Evolutionary conservation across 2,888 invertebrate species (phyloP), one percentile per base, ranked within the genome.

Genomic region (Yponomeuta sedellus): DNA sequence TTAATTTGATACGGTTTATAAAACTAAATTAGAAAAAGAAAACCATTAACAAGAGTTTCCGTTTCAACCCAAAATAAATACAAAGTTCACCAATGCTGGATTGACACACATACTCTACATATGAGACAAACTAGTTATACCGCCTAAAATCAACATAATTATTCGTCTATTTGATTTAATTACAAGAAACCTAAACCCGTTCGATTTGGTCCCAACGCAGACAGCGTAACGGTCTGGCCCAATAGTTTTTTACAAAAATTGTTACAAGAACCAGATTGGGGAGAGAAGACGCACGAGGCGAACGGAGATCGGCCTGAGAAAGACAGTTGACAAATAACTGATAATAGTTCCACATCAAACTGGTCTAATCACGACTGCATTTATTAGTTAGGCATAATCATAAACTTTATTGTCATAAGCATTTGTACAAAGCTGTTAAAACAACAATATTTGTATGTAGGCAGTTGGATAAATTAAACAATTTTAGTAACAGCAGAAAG

Each of bases 191-290:
- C 44, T 52, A 52, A 52, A 52, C 44, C 44, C 16, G 44, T 52
- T 52, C 16, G 44, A 52, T 52, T 52, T 52, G 44, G 44, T 1
- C 44, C 44, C 44, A 52, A 52, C 44, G 44, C 44, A 52, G 44
- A 52, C 44, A 52, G 12, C 44, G 44, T 52, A 52, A 52, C 44
- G 44, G 44, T 52, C 44, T 52, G 16, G 16, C 3, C 44, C 44
- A 52, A 52, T 52, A 52, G 16, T 52, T n/a, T 52, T 16, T 52
- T 52, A 52, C 44, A 52, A 52, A 52, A 52, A 52, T 52, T 52
- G 16, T 52, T 52, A 52, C 44, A 16, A 16, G 16, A 52, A 52
- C 16, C 12, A 52, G 44, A 52, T 52, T 52, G 16, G 16, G 44
- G 44, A 16, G 44, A 16, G 44, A 52, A 2, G 16, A 16, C 16